Evolutionary conservation across 2,113 vertebrate genomes (phyloP), one percentile per base, ranked within the genome.

Genomic region (Ageneiosus marmoratus): DNA sequence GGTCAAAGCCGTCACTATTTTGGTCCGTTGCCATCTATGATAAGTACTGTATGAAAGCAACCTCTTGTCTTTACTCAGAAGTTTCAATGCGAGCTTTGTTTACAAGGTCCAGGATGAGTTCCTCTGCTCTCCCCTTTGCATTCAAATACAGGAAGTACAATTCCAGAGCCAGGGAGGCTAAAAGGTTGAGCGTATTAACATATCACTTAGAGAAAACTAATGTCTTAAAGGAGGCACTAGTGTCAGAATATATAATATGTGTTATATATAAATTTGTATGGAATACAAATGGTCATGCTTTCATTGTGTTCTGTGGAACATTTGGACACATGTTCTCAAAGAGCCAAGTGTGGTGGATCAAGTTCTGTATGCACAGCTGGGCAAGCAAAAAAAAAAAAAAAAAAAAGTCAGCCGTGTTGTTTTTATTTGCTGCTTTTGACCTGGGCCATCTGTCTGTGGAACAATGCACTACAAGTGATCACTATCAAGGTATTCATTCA

Each of bases 1-100:
- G 50, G 62, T 75, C 60, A 86, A 60, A 83, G 67, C 41, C 22
- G 20, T 58, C 60, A 32, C 58, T 79, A 65, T 74, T 65, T 73
- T 82, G 80, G 70, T 70, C n/a, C 46, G 27, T 51, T 32, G 88
- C 65, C 86, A 86, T 90, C 87, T 88, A 89, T 75, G 63, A 55
- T 82, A 48, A 67, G 73, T 88, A 87, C 88, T 88, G 77, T 88
- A 84, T 79, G 89, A 77, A 88, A 84, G 89, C 89, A 91, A 87
- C 82, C 65, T 89, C 89, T 93, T 92, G 90, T 92, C 88, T 89
- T 83, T 89, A 82, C 83, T 78, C 80, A 72, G 84, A 85, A 87
- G 89, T 85, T 88, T 94, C 91, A 94, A 91, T 93, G 87, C 87
- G 83, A 89, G 88, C 90, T 92, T 91, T 93, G 93, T 94, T 92